Base-by-base conservation (phyloP, 2,113 vertebrate species). In the Syrmaticus mikado region DNA sequence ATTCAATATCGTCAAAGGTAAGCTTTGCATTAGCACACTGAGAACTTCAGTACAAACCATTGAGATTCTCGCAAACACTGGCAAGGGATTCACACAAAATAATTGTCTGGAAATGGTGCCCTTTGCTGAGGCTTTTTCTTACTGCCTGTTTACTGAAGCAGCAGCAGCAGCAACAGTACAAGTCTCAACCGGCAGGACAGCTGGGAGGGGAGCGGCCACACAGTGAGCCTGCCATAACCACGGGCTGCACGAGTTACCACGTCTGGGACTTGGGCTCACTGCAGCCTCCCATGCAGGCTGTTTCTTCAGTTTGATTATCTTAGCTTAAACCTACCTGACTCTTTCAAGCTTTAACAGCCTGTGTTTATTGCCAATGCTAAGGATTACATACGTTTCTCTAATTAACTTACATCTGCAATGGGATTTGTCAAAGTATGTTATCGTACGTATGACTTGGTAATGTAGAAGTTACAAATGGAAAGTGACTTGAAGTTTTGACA, bases 1-100 rank as follows among this genome's bases (percentile, higher is more conserved):
- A 98, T 98, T 98, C 98, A 98, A 98, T 98, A 98, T 98, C 97
- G 98, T 98, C 98, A 98, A 98, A 98, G 93, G 86, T 95, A 97
- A 97, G 97, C 97, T 98, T 98, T 99, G 99, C 98, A 98, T 99
- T 98, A 98, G 98, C 97, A 97, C 64, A 95, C 87, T 93, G 97
- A 96, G 52, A 97, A 96, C 89, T 87, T 97, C 97, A 93, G 96
- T 82, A 96, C 74, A 93, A 74, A 96, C 97, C 91, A 78, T 38
- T 12, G 38, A 95, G 93, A 96, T 55, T 93, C 96, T 97, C 96
- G 81, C 96, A 97, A 98, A 97, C 97, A 97, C 97, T 97, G 97
- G 96, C 79, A 77, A 85, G 93, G 96, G 96, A 98, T 98, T 98
- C 98, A 98, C 97, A 97, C 97, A 96, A 95, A 97, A 80, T n/a